Evolutionary conservation across 2,797 vertebrate species (phyloP).

Genomic region (Urophycis tenuis): DNA sequence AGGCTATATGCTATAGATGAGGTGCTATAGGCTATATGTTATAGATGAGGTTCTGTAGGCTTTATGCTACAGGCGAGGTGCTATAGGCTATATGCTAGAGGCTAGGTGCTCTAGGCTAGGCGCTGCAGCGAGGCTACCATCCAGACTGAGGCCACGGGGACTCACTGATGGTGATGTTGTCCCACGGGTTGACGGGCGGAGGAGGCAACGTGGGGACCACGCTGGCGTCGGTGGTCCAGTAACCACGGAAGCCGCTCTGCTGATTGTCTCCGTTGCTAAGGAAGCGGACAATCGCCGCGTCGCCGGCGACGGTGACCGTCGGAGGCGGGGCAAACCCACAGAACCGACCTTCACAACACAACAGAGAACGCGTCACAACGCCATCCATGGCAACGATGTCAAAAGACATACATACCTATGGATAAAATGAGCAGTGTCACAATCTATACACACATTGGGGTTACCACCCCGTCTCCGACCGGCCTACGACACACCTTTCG

Average conservation of each 20-base stretch:
- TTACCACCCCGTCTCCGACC: no score
- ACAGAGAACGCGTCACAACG: not conserved
- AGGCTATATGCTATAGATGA: not conserved
- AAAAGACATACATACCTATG: not conserved
- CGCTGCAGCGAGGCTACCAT: not conserved
- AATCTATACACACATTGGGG: no score
- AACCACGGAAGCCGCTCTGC: slow-evolving; percentile 68
- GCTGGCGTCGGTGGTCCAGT: slow-evolving; percentile 64
- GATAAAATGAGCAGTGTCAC: not conserved
- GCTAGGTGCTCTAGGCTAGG: not conserved
- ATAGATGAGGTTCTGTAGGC: not conserved
- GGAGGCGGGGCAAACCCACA: slow-evolving; percentile 60
- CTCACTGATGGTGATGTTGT: slow-evolving; percentile 61
- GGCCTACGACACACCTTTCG: slow-evolving; percentile 39
- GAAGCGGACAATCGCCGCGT: slow-evolving; percentile 63
- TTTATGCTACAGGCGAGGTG: not conserved
- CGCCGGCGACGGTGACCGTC: slow-evolving; percentile 33
- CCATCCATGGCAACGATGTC: not conserved
- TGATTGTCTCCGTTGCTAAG: slow-evolving; percentile 54
- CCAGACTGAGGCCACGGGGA: not conserved
- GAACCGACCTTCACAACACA: slow-evolving; percentile 57
- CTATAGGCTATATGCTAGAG: not conserved
- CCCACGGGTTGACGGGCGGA: slow-evolving; percentile 60
- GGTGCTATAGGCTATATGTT: not conserved
- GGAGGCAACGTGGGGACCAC: slow-evolving; percentile 59